Evolutionary conservation across 2,113 vertebrate genomes (phyloP).

Genomic region (Muscicapa adusta): DNA sequence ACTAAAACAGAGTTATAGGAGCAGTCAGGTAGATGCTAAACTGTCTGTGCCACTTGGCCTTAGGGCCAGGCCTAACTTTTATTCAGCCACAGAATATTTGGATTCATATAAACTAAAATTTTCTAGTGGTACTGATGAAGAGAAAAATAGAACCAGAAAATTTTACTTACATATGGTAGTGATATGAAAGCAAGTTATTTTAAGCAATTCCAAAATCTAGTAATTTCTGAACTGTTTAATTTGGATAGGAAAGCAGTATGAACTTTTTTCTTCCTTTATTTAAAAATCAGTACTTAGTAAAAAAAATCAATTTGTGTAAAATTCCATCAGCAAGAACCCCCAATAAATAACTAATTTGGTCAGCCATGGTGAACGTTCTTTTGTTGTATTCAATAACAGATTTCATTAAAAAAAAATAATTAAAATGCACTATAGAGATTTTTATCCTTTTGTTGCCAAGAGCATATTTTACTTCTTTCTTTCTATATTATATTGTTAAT

Average conservation of each 20-base stretch:
- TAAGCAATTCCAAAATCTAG: background rate
- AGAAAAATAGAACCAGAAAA: background rate
- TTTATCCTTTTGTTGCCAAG: background rate
- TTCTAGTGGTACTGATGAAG: background rate
- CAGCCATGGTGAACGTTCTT: background rate
- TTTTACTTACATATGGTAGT: background rate
- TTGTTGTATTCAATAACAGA: background rate
- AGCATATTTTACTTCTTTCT: background rate
- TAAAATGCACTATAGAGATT: background rate
- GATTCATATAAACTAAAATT: background rate
- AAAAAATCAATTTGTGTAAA: background rate
- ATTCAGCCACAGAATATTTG: background rate
- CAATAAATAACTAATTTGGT: background rate
- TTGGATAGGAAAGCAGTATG: background rate
- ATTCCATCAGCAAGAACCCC: background rate
- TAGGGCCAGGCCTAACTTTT: background rate
- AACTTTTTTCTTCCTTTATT: background rate
- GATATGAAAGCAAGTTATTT: background rate
- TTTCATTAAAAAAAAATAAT: background rate
- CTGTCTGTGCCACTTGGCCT: background rate
- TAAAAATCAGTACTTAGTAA: background rate
- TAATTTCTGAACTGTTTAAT: background rate
- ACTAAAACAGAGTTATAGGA: background rate
- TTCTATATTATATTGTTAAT: background rate
- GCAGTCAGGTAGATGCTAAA: background rate